Base-by-base conservation (phyloP, 2,797 vertebrate species). In the Peromyscus aztecus region DNA sequence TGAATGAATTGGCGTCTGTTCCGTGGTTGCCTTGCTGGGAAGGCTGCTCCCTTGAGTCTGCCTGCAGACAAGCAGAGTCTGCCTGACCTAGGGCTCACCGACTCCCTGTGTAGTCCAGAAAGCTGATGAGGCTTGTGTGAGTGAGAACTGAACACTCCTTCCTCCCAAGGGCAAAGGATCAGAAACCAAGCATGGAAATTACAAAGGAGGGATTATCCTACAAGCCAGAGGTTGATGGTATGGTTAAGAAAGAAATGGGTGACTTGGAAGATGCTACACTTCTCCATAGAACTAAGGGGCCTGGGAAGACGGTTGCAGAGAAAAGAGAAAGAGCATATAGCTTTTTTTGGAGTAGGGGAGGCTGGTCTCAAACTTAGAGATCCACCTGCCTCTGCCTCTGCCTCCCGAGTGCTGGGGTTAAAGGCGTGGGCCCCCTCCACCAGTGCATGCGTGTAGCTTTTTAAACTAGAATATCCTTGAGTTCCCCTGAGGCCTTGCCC, bases 191-290 rank as follows among this genome's bases (percentile, higher is more conserved):
- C 16, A 1, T 73, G 43, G 31, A 80, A 49, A n/a, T 94, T 52
- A 96, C 93, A 90, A 96, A 96, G 91, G 76, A 73, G 16, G 11
- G 34, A 89, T 87, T 82, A 76, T 94, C 71, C 76, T 67, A 21
- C n/a, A 57, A 94, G 46, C 52, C 93, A 55, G 63, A 67, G 46
- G 61, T 82, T 52, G 24, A 31, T 10, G 24, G 37, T 87, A 49
- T 49, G 37, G 21, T 52, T 89, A 83, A 73, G 82, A 71, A 96
- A 95, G 71, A 77, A 93, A 73, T 13, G 24, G 17, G 40, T 73
- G 23, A 6, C 49, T 67, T 83, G 37, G 10, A 77, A 83, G 84
- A 81, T n/a, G 37, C 49, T 24, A 2, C 82, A 55, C 76, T 77
- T 76, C 80, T 90, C 57, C 0, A 3, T n/a, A 37, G 37, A 90